Evolutionary conservation across 2,888 invertebrate species (phyloP).

Genomic region (Nesidiocoris tenuis): DNA sequence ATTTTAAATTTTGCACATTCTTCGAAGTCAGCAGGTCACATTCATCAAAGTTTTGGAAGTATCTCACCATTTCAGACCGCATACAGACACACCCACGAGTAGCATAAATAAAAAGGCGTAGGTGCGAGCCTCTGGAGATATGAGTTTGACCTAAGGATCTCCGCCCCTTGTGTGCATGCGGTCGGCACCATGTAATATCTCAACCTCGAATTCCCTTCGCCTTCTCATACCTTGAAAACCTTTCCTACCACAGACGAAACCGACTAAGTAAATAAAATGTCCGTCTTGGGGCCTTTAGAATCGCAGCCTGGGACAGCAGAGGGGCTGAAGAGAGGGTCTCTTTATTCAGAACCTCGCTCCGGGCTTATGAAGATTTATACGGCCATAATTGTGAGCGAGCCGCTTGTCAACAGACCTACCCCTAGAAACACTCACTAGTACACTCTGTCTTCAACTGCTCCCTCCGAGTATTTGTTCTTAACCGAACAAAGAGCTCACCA

Average conservation of each 20-base stretch:
- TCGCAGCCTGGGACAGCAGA: background rate
- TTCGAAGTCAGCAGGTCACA: too few species aligned
- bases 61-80: too few species aligned
- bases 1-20: too few species aligned
- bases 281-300: conserved; percentile 33
- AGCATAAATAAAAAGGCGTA: too few species aligned
- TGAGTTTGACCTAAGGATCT: background rate
- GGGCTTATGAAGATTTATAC: conserved; percentile 42
- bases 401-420: conserved; percentile 31
- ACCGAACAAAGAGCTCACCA: background rate
- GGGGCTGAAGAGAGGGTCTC: background rate
- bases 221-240: conserved; percentile 18
- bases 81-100: too few species aligned
- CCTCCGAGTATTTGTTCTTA: background rate
- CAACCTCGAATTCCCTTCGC: background rate
- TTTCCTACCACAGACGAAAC: conserved; percentile 21
- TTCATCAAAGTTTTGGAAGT: too few species aligned
- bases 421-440: background rate
- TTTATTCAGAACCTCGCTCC: conserved; percentile 36
- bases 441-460: too few species aligned
- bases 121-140: background rate
- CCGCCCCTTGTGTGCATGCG: background rate
- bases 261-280: conserved; percentile 41
- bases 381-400: conserved; percentile 38
- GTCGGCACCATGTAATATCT: background rate